These are phyloP conservation scores for Serranus cabrilla DNA, from an alignment of 2,797 vertebrate genomes.

Conservation along the genomic window DNA sequence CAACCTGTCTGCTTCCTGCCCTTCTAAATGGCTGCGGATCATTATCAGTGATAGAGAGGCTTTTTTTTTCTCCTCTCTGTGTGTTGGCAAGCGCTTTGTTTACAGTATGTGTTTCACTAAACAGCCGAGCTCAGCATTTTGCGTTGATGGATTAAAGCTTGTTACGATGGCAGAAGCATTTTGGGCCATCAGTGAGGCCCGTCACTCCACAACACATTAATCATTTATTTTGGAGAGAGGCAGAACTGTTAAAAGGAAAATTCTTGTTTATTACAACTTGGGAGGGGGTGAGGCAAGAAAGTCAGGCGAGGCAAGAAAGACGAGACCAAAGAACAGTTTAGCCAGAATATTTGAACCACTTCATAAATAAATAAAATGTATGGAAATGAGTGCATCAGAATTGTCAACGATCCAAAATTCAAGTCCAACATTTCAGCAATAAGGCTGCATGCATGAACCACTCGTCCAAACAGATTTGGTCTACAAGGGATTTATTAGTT, in stretches of 20 bases:
- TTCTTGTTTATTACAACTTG: not conserved
- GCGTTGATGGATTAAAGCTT: constrained; percentile 71
- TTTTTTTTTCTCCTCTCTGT: constrained; percentile 14
- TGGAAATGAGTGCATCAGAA: not conserved
- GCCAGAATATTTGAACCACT: not conserved
- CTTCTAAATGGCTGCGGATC: constrained; percentile 73
- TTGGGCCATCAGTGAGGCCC: constrained; percentile 52
- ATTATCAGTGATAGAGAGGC: constrained; percentile 73
- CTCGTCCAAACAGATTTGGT: too few relatives aligned
- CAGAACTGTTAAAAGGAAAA: constrained; percentile 36
- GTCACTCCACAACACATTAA: constrained; percentile 43
- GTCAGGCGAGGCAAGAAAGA: not conserved
- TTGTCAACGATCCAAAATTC: not conserved
- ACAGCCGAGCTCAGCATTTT: constrained; percentile 68
- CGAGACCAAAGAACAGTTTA: not conserved
- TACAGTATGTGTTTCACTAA: constrained; percentile 62
- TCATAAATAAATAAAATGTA: not conserved
- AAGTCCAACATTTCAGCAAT: too few relatives aligned
- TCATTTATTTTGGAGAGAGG: constrained; percentile 54
- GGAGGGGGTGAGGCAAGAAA: too few relatives aligned
- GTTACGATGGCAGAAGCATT: constrained; percentile 60
- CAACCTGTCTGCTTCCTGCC: constrained; percentile 72
- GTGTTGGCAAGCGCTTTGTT: constrained; percentile 72
- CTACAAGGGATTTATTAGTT: too few relatives aligned
- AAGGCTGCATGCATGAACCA: too few relatives aligned